Conservation (phyloP, 92 coral and sea anemone species). For the Micromussa lordhowensis region DNA sequence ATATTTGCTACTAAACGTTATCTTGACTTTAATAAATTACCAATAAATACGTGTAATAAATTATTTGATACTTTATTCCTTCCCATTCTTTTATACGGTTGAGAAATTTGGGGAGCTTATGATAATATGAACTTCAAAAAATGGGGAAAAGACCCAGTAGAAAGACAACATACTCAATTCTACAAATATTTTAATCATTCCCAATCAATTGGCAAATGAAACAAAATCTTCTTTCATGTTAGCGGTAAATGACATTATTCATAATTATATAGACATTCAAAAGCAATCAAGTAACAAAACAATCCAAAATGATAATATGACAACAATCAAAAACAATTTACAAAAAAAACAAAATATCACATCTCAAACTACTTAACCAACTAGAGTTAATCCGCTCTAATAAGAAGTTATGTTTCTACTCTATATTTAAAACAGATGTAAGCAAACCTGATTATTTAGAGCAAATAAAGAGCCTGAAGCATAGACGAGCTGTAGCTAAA, state of each 20-base stretch:
- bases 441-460: too few species aligned
- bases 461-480: too few species aligned
- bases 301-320: not conserved
- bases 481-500: too few species aligned
- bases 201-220: not conserved
- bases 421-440: constrained; percentile 6
- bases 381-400: constrained; percentile 8
- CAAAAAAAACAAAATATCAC: constrained; percentile 25
- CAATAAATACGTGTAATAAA: not conserved
- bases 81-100: not conserved
- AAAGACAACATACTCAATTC: not conserved
- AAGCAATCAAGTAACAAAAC: not conserved
- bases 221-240: too few species aligned
- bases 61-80: not conserved
- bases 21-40: constrained; percentile 6
- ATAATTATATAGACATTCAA: not conserved
- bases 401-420: constrained; percentile 24
- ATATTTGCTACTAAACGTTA: not conserved
- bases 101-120: not conserved
- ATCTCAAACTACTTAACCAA: too few species aligned
- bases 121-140: not conserved
- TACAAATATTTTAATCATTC: not conserved
- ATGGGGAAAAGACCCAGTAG: not conserved
- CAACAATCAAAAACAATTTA: constrained; percentile 11
- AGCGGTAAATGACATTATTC: not conserved